phyloP scores from a whole-genome alignment of 2,797 vertebrate genomes.

The Sylvilagus floridanus region DNA sequence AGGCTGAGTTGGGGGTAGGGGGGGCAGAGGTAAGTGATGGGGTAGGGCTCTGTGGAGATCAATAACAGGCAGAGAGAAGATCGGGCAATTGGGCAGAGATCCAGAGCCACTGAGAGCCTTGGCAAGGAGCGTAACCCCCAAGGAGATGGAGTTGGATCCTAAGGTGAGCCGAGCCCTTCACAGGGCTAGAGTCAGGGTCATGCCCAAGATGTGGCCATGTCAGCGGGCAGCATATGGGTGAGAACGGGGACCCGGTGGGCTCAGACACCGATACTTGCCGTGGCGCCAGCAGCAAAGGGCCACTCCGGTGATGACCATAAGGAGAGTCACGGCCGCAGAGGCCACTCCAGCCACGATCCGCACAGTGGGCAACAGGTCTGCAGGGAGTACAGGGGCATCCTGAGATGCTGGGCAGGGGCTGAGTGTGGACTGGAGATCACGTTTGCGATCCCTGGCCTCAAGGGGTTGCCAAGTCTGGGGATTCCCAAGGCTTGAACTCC shows the following conservation, averaged over 20 bases:
- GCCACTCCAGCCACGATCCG: slow-evolving; percentile 90
- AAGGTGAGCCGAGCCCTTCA: neutral
- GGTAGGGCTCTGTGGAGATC: neutral
- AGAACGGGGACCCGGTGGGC: no score
- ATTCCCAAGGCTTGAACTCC: neutral
- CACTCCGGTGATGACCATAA: slow-evolving; percentile 91
- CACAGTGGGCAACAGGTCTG: slow-evolving; percentile 92
- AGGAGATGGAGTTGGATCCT: neutral
- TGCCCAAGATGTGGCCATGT: neutral
- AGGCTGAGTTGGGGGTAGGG: slow-evolving; percentile 87
- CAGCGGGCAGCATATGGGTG: neutral
- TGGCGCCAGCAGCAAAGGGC: slow-evolving; percentile 93
- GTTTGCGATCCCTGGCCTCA: neutral
- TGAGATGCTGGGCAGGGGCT: neutral
- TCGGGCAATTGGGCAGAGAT: neutral
- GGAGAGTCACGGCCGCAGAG: slow-evolving; percentile 90
- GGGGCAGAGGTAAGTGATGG: neutral
- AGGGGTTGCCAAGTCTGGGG: neutral
- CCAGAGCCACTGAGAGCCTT: neutral
- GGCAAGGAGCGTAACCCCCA: neutral
- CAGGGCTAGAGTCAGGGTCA: neutral
- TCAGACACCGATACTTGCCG: slow-evolving; percentile 86
- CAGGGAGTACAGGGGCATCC: neutral
- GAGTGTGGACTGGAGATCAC: neutral
- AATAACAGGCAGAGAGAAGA: neutral